Base-by-base conservation (phyloP, 2,797 vertebrate genomes). In the Danio albolineatus region DNA sequence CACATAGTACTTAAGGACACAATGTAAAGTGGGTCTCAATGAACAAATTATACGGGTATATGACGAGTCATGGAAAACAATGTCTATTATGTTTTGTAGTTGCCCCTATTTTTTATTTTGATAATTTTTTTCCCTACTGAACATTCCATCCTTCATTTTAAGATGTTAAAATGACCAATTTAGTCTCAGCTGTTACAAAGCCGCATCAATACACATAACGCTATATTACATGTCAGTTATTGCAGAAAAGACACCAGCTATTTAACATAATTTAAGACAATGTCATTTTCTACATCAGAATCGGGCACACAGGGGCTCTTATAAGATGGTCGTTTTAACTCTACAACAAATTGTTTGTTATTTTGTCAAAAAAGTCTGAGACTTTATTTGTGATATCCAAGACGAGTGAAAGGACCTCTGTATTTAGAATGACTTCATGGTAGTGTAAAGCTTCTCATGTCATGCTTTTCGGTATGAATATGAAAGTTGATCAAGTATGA, bases 11-110 rank as follows among this genome's bases (percentile, higher is more conserved):
- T 7, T 46, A 2, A 46, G 46, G 44, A 46, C 44, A 46, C 2
- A 46, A 46, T 12, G 46, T 7, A 46, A 12, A 46, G 7, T 46
- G 12, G 28, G 7, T 12, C 95, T 96, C 93, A 96, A 91, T 88
- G 86, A 92, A 92, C 93, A 86, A 83, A 89, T 28, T 28, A 94
- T 96, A 97, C 93, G 95, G 95, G 79, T 81, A 85, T 65, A 61
- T 17, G 57, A 64, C 39, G 67, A 74, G 44, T 57, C 78, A 36
- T 60, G 19, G n/a, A 67, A 7, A 51, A 56, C 69, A 71, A 28
- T 28, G 28, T 28, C 3, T 1, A 28, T 28, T 28, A 3, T 28
- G 28, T 28, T 28, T 28, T 28, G 28, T 28, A 28, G 28, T 28
- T 1, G 46, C 41, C 69, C 60, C 59, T 56, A 77, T 17, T 56